Conservation (phyloP, 1,140 invertebrate species). For the Centruroides vittatus region DNA sequence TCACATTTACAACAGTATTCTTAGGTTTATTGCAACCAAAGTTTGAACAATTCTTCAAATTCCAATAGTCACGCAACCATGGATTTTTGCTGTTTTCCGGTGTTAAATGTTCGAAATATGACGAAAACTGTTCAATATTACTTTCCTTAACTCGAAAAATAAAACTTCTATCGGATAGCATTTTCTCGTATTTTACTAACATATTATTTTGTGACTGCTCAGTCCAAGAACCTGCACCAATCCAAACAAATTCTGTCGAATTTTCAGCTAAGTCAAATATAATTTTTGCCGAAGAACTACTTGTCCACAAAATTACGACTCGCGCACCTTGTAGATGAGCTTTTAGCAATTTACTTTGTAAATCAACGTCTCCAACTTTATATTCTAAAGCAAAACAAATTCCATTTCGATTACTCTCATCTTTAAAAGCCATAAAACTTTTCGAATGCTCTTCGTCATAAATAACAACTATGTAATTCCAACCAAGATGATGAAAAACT, state of each 20-base stretch:
- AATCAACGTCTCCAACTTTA: not conserved
- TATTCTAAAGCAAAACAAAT: slow-evolving; percentile 19
- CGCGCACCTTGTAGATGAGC: slow-evolving; percentile 14
- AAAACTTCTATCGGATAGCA: no score
- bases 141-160: no score
- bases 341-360: not conserved
- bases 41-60: no score
- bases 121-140: no score
- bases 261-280: no score
- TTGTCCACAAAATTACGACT: slow-evolving; percentile 14
- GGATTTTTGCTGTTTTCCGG: no score
- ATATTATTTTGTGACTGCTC: not conserved
- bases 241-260: no score
- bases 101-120: no score
- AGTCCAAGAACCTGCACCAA: slow-evolving; percentile 15
- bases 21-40: no score
- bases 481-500: slow-evolving; percentile 23
- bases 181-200: no score
- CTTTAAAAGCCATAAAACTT: slow-evolving; percentile 22
- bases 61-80: no score
- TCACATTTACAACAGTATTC: slow-evolving; percentile 27
- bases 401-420: slow-evolving; percentile 7
- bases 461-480: slow-evolving; percentile 9
- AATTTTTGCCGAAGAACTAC: slow-evolving; percentile 5
- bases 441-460: slow-evolving; percentile 25